These are phyloP conservation scores for Drosophila varians DNA, from an alignment of 1,140 invertebrate species.

Conservation along the genomic window DNA sequence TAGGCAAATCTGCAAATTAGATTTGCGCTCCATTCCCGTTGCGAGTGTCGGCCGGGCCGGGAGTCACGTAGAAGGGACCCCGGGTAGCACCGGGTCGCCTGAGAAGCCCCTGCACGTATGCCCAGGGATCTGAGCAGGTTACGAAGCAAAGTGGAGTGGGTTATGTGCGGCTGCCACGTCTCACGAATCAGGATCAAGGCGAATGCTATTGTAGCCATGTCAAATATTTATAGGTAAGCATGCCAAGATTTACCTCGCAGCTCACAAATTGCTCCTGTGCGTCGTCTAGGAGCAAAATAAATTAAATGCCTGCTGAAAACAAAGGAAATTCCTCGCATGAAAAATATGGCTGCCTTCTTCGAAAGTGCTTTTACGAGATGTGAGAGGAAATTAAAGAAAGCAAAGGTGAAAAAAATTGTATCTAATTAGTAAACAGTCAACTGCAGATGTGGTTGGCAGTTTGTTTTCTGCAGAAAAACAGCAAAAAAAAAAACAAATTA, in stretches of 20 bases:
- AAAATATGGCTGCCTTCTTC: conserved; percentile 39
- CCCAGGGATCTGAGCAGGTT: conserved; percentile 7
- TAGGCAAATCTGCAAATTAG: conserved; percentile 73
- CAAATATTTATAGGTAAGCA: conserved; percentile 78
- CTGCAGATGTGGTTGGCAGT: conserved; percentile 49
- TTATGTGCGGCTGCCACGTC: conserved; percentile 42
- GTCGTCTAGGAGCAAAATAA: conserved; percentile 56
- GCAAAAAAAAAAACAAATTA: conserved; percentile 10
- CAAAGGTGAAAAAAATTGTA: conserved; percentile 58
- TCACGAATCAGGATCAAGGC: conserved; percentile 8
- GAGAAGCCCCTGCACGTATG: conserved; percentile 63
- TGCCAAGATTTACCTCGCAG: conserved; percentile 63
- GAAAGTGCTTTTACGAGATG: background rate
- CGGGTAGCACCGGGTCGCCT: background rate
- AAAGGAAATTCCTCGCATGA: conserved; percentile 62
- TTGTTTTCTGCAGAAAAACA: background rate
- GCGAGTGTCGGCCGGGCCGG: background rate
- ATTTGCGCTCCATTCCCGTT: conserved; percentile 44
- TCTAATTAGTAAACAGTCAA: conserved; percentile 73
- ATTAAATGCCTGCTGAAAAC: conserved; percentile 70
- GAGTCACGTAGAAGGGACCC: conserved; percentile 2
- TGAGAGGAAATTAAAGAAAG: conserved; percentile 28
- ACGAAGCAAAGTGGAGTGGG: background rate
- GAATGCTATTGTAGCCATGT: conserved; percentile 67
- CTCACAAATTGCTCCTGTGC: conserved; percentile 60